These are phyloP conservation scores for Nemurella pictetii DNA, from an alignment of 2,888 invertebrate genomes.

Conservation along the genomic window DNA sequence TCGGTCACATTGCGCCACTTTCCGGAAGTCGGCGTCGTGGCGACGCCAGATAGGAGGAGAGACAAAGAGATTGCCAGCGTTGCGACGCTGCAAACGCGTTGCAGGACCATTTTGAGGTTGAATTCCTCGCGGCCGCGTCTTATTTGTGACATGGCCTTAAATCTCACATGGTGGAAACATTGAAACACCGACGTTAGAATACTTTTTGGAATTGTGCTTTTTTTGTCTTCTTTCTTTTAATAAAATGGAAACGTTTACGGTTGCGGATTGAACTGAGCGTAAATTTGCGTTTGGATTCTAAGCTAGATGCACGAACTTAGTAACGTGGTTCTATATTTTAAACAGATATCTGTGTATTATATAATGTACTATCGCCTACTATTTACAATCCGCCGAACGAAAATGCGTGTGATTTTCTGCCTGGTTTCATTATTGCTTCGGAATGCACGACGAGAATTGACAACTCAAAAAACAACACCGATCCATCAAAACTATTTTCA, in stretches of 20 bases:
- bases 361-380: not conserved
- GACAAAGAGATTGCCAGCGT: not conserved
- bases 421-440: not conserved
- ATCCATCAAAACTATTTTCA: not conserved
- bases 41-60: not conserved
- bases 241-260: too few species aligned
- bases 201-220: not conserved
- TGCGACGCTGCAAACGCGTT: not conserved
- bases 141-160: not conserved
- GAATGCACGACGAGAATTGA: not conserved
- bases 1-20: not conserved
- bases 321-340: not conserved
- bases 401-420: not conserved
- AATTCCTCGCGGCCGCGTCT: not conserved
- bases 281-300: not conserved
- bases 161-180: not conserved
- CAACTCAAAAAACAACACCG: not conserved
- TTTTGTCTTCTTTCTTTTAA: not conserved
- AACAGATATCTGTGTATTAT: not conserved
- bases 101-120: not conserved
- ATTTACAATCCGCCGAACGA: not conserved
- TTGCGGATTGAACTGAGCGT: too few species aligned
- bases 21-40: conserved; percentile 11
- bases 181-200: too few species aligned
- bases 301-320: not conserved